Conservation (phyloP, 2,113 vertebrate species). For the Isichthys henryi region DNA sequence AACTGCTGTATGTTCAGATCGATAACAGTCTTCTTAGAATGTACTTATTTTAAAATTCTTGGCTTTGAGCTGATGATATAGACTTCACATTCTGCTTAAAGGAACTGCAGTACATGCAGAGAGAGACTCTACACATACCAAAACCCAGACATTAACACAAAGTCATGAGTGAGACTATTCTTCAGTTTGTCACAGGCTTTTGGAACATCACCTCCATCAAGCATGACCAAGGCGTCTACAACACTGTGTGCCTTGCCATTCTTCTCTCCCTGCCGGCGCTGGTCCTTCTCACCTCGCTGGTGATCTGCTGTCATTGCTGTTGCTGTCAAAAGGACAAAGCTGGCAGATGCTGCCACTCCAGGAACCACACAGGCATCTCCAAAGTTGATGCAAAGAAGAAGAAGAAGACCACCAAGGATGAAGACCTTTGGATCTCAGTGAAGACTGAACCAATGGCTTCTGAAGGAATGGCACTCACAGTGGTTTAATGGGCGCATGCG, state of each 20-base stretch:
- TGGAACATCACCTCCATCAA: slow-evolving; percentile 68
- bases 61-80: not conserved
- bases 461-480: slow-evolving; percentile 53
- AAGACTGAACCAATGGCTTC: slow-evolving; percentile 74
- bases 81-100: not conserved
- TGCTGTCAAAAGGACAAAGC: slow-evolving; percentile 58
- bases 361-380: not conserved
- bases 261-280: slow-evolving; percentile 73
- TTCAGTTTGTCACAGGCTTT: slow-evolving; percentile 68
- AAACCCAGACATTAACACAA: not conserved
- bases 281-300: slow-evolving; percentile 59
- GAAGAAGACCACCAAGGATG: slow-evolving; percentile 61
- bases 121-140: not conserved
- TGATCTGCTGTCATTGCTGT: slow-evolving; percentile 87
- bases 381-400: slow-evolving; percentile 65
- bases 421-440: slow-evolving; percentile 92
- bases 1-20: not conserved
- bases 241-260: slow-evolving; percentile 77
- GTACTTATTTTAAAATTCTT: not conserved
- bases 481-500: slow-evolving; percentile 36
- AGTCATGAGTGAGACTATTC: slow-evolving; percentile 60
- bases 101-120: not conserved
- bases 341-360: slow-evolving; percentile 39
- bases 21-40: not conserved
- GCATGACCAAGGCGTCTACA: slow-evolving; percentile 78